Conservation (phyloP, 2,113 vertebrate species). For the Sapayoa aenigma region DNA sequence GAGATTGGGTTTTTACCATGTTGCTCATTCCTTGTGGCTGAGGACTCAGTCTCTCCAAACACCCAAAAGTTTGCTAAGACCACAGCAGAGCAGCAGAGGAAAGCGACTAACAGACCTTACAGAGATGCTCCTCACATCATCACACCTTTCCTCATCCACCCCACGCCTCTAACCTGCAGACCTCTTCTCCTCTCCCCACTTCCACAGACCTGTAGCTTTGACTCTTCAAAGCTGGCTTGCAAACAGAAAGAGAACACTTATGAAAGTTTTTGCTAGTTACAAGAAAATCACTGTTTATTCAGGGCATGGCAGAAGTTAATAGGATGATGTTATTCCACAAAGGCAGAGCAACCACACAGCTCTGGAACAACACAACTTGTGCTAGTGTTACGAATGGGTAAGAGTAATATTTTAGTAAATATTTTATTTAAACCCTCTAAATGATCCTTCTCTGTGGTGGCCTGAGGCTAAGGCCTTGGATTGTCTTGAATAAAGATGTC, state of each 20-base stretch:
- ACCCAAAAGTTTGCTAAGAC: neutral
- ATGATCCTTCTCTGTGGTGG: neutral
- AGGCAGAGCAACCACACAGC: neutral
- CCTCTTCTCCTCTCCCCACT: neutral
- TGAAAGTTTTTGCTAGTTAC: neutral
- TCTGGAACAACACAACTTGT: neutral
- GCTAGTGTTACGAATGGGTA: neutral
- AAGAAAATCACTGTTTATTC: neutral
- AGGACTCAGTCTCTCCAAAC: neutral
- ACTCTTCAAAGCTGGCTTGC: neutral
- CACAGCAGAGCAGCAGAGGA: neutral
- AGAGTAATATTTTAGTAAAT: neutral
- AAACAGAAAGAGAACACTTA: neutral
- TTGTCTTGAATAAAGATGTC: neutral
- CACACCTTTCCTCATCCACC: neutral
- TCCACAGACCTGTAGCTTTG: neutral
- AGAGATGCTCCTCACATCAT: neutral
- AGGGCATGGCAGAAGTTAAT: neutral
- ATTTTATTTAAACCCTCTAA: neutral
- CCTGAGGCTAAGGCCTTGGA: neutral
- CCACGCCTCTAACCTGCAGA: neutral
- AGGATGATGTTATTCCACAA: neutral
- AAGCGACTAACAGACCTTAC: neutral
- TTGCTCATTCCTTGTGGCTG: accelerated
- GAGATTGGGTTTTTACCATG: neutral